These are phyloP conservation scores for Pipistrellus nathusii DNA, from an alignment of 2,797 vertebrate genomes.

Conservation along the genomic window DNA sequence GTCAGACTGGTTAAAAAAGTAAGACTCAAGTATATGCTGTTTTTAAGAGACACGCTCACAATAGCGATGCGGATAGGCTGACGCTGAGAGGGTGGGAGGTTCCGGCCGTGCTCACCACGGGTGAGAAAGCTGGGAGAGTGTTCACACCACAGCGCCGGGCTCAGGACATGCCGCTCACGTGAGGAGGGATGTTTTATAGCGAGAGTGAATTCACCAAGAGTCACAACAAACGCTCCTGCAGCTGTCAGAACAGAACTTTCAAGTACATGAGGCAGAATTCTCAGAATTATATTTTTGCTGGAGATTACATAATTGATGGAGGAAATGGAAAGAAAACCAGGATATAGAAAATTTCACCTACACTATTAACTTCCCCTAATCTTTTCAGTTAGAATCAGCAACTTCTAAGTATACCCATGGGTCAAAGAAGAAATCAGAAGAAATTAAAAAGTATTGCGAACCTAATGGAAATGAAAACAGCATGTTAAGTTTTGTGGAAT, in stretches of 20 bases:
- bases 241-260: background rate
- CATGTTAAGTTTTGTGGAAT: background rate
- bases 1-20: background rate
- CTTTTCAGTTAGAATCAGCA: slow-evolving; percentile 18
- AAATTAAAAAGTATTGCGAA: slow-evolving; percentile 51
- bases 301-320: background rate
- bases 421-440: slow-evolving; percentile 45
- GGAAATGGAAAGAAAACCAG: background rate
- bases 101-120: no score
- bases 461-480: slow-evolving; percentile 39
- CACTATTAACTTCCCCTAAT: background rate
- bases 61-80: background rate
- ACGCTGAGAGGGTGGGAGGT: background rate
- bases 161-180: background rate
- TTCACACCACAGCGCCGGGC: background rate
- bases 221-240: background rate
- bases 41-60: background rate
- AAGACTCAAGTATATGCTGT: background rate
- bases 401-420: background rate
- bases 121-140: background rate
- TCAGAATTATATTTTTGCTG: background rate
- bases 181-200: background rate
- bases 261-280: background rate
- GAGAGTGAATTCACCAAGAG: background rate
- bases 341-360: background rate